Conservation (phyloP, 2,113 vertebrate species). For the Pachypanchax playfairii region DNA sequence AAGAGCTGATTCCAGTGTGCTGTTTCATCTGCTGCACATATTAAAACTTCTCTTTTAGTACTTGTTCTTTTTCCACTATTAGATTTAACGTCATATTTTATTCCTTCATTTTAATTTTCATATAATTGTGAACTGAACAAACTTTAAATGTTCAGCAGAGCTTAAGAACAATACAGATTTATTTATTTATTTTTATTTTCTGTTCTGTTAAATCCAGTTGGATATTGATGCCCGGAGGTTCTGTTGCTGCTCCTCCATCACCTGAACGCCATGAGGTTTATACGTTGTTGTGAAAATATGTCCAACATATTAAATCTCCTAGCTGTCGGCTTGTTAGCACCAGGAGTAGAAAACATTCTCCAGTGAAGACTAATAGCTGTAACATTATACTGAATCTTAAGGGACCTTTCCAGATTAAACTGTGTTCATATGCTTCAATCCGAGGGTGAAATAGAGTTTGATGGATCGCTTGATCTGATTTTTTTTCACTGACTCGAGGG, state of each 20-base stretch:
- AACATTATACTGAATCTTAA: neutral
- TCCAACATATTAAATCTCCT: neutral
- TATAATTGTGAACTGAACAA: neutral
- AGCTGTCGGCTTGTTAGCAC: neutral
- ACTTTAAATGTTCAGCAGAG: neutral
- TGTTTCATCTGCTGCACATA: neutral
- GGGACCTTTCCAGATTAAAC: slow-evolving; percentile 12
- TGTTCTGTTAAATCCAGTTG: neutral
- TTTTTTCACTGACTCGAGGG: slow-evolving; percentile 42
- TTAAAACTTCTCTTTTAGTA: neutral
- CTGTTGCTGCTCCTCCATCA: neutral
- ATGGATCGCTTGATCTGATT: slow-evolving; percentile 35
- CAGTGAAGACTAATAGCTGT: neutral
- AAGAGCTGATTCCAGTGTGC: no score
- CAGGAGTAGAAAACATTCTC: neutral
- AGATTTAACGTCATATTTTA: neutral
- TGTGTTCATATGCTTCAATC: neutral
- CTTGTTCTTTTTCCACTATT: neutral
- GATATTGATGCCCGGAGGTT: neutral
- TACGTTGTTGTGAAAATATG: neutral
- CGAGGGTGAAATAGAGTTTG: neutral
- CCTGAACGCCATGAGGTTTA: neutral
- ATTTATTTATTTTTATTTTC: no score
- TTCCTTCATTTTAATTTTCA: neutral
- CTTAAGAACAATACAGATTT: no score